phyloP scores from a whole-genome alignment of 1,140 invertebrate genomes.

The Octopus sinensis region DNA sequence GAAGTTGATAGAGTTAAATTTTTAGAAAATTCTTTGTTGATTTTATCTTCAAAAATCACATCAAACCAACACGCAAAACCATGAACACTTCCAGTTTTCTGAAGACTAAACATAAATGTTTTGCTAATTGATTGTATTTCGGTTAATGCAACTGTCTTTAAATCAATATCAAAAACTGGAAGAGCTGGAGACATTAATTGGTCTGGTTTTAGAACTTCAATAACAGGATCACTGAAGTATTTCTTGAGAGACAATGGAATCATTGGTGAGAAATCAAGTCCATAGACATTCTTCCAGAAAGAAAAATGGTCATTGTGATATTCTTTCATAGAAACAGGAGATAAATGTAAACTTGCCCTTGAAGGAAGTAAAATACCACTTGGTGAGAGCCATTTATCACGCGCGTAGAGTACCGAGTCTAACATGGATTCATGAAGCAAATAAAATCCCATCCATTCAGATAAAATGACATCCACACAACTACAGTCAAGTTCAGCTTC shows the following conservation, averaged over 20 bases:
- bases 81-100: slow-evolving; percentile 36
- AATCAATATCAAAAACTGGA: slow-evolving; percentile 40
- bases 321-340: slow-evolving; percentile 30
- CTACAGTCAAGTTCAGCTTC: slow-evolving; percentile 34
- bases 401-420: slow-evolving; percentile 53
- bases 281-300: slow-evolving; percentile 51
- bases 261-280: slow-evolving; percentile 49
- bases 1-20: slow-evolving; percentile 27
- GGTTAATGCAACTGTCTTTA: slow-evolving; percentile 36
- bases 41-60: slow-evolving; percentile 40
- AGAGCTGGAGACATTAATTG: slow-evolving; percentile 36
- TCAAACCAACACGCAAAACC: slow-evolving; percentile 53
- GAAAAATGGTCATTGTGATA: slow-evolving; percentile 38
- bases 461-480: slow-evolving; percentile 55
- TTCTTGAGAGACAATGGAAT: slow-evolving; percentile 27
- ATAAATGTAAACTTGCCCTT: slow-evolving; percentile 39
- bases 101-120: slow-evolving; percentile 33
- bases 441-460: slow-evolving; percentile 60
- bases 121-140: slow-evolving; percentile 40
- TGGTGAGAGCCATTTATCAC: slow-evolving; percentile 48
- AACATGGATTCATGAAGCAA: slow-evolving; percentile 58
- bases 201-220: slow-evolving; percentile 29
- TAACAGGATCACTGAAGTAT: slow-evolving; percentile 40
- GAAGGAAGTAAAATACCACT: slow-evolving; percentile 49
- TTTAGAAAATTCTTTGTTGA: slow-evolving; percentile 9